Base-by-base conservation (phyloP, 1,140 invertebrate species). In the Camponotus vicinus region DNA sequence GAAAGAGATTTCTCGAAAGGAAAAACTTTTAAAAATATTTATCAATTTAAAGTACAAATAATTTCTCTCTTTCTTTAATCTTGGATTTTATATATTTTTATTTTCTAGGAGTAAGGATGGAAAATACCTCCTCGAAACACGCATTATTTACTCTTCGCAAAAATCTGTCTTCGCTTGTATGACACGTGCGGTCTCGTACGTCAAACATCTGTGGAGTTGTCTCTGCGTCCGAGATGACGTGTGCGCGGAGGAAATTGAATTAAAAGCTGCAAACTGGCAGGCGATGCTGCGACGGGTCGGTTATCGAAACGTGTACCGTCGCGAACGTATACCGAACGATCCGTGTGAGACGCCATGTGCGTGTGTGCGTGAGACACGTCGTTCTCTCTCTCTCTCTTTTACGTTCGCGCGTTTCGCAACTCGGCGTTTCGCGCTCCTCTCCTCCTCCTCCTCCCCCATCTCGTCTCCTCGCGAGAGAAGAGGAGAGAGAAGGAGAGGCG, bases 181-280 rank as follows among this genome's bases (percentile, higher is more conserved):
- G 61, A 66, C 42, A n/a, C 27, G 0, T 27, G 27, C 27, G 27
- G 0, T 27, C 27, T 27, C 27, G 0, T 27, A 27, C 27, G 27
- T 27, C 27, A 27, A 27, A 27, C 27, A 27, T 27, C 27, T 27
- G 42, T 42, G n/a, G 64, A 9, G 76, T 37, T 66, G 37, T 37
- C 32, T 59, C 27, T 21, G 37, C 9, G 55, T 32, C 4, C 21
- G 37, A 42, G 4, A 27, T 63, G 73, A 64, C 59, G 40, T 27
- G 42, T 40, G 57, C 37, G 73, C 61, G 63, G 0, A 80, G 64
- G 34, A 69, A 80, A 80, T 80, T 80, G 63, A 69, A 80, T 80
- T 80, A 80, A 69, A 69, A 80, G 45, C 64, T 21, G n/a, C 55
- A 80, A 80, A 80, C 64, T 80, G 77, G 45, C 64, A 69, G n/a